Evolutionary conservation across 2,113 vertebrate genomes (phyloP), one percentile per base, ranked within the genome.

Genomic region (Cranoglanis bouderius): DNA sequence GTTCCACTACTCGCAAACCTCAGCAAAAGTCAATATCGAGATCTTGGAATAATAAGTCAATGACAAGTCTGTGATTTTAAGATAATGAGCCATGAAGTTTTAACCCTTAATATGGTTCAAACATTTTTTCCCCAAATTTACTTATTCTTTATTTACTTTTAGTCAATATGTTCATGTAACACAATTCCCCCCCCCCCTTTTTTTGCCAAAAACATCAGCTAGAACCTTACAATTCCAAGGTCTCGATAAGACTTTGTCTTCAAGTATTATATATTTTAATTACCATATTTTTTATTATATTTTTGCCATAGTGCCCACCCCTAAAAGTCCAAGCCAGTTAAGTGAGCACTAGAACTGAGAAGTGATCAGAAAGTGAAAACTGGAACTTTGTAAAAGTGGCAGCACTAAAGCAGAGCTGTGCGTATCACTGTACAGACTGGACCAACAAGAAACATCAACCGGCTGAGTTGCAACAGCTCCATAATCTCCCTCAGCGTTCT

Each of bases 391-490:
- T 72, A 24, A 82, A 65, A 49, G 24, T 84, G 26, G 7, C 21
- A 49, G 46, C 78, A 80, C 16, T 84, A 80, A 19, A 55, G 46
- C 49, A 29, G 57, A 55, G 35, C 59, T 32, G 72, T 67, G 67
- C 51, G 84, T 67, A 89, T 85, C 43, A 82, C 40, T 49, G 4
- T 72, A 32, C 83, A 53, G 70, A 90, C 91, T 92, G 87, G 93
- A 88, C 92, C 93, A 93, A 91, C 91, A 85, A 90, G 94, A 93
- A 89, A 91, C 49, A 87, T 91, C 92, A 94, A 94, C 91, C 93
- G 94, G 94, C 95, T 95, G 95, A 95, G 93, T 95, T 94, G 95
- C 95, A 93, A 88, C 86, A 88, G 93, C 94, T 96, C 94, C 86
- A 96, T 95, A 95, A 95, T 92, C 87, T 87, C 77, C 57, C 84